Evolutionary conservation across 2,888 invertebrate genomes (phyloP).

Genomic region (Callyntrura sp.): DNA sequence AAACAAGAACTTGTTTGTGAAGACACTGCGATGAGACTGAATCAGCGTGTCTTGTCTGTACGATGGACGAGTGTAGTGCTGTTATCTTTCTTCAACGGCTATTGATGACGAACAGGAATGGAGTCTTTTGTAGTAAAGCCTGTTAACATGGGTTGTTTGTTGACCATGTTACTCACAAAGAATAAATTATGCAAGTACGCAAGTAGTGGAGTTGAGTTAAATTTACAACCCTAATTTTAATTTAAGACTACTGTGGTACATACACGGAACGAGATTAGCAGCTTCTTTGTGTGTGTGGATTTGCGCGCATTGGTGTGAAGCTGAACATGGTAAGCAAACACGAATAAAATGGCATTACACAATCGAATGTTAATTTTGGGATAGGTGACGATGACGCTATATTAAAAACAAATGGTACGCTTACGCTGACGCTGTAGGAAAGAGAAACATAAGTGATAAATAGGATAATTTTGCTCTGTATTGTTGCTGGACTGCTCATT

Average conservation of each 20-base stretch:
- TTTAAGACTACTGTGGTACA: neutral
- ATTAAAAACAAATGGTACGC: neutral
- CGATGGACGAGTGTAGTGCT: too few relatives aligned
- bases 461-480: too few relatives aligned
- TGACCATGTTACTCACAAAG: neutral
- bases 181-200: too few relatives aligned
- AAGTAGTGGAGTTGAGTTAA: neutral
- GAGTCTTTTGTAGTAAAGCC: neutral
- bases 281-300: too few relatives aligned
- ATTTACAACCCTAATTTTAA: conserved; percentile 28
- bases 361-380: neutral
- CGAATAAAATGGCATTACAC: neutral
- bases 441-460: too few relatives aligned
- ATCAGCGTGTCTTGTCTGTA: too few relatives aligned
- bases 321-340: neutral
- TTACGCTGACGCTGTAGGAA: neutral
- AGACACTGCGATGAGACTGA: too few relatives aligned
- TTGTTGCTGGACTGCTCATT: too few relatives aligned
- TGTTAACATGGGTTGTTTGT: neutral
- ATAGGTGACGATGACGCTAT: neutral
- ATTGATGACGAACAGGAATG: too few relatives aligned
- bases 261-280: neutral
- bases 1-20: too few relatives aligned
- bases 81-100: too few relatives aligned
- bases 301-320: neutral